Evolutionary conservation across 2,888 invertebrate genomes (phyloP).

Genomic region (Lithophane ornitopus): DNA sequence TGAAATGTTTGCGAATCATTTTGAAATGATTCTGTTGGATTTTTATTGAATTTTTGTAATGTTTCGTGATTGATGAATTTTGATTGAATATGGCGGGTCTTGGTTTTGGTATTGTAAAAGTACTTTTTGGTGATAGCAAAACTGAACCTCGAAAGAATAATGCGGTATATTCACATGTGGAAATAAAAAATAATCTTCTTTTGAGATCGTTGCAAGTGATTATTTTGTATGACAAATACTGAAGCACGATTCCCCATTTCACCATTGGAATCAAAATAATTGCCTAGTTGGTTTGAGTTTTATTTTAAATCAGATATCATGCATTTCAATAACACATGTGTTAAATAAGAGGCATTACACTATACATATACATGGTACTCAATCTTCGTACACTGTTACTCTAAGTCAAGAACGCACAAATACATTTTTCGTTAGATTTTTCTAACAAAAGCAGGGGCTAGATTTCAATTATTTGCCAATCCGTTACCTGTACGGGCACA

Average conservation of each 20-base stretch:
- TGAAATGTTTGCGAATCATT: slow-evolving; percentile 69
- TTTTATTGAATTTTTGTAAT: slow-evolving; percentile 48
- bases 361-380: slow-evolving; percentile 38
- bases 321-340: neutral
- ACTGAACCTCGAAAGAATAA: neutral
- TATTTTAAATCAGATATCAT: neutral
- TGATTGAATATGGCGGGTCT: slow-evolving; percentile 33
- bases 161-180: neutral
- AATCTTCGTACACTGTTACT: slow-evolving; percentile 54
- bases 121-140: neutral
- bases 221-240: neutral
- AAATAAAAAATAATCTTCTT: neutral
- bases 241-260: neutral
- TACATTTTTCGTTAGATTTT: slow-evolving; percentile 74
- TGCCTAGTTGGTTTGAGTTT: neutral
- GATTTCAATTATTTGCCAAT: slow-evolving; percentile 86
- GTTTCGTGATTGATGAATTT: slow-evolving; percentile 54
- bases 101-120: slow-evolving; percentile 35
- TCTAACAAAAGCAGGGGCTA: slow-evolving; percentile 75
- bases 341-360: slow-evolving; percentile 2
- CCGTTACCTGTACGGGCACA: slow-evolving; percentile 77
- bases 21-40: slow-evolving; percentile 54
- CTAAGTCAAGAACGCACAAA: slow-evolving; percentile 58
- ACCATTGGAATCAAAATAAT: neutral
- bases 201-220: neutral